Conservation (phyloP, 2,113 vertebrate species). For the Grammomys surdaster region DNA sequence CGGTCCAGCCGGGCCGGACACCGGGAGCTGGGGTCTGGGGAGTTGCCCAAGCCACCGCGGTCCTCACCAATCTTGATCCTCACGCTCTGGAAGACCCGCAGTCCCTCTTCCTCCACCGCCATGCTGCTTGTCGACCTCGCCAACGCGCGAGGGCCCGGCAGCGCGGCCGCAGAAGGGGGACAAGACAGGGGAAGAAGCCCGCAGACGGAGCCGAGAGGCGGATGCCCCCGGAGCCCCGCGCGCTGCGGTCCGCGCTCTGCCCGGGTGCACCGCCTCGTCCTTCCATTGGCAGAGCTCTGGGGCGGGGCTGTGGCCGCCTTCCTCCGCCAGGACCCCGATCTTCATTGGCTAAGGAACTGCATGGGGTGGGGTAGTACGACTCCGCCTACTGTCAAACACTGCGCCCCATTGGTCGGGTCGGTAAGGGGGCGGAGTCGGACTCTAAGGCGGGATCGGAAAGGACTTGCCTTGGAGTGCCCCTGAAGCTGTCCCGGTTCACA, state of each 20-base stretch:
- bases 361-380: accelerated
- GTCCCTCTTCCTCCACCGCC: slow-evolving; percentile 98
- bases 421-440: neutral
- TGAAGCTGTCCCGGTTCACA: neutral
- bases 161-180: neutral
- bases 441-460: slow-evolving; percentile 2
- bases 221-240: neutral
- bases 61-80: slow-evolving; percentile 97
- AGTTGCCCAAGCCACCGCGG: neutral
- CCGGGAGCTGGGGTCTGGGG: neutral
- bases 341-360: slow-evolving; percentile 49
- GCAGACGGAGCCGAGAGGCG: neutral
- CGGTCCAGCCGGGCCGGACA: neutral
- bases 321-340: neutral
- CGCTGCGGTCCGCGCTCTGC: neutral
- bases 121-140: slow-evolving; percentile 85
- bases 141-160: neutral
- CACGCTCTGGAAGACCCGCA: slow-evolving; percentile 97
- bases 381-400: neutral
- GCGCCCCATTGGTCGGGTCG: slow-evolving; percentile 6
- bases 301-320: neutral
- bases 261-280: slow-evolving; percentile 36
- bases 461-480: neutral
- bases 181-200: neutral
- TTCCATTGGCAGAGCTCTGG: slow-evolving; percentile 55